These are phyloP conservation scores for Spilosoma lubricipeda DNA, from an alignment of 2,888 invertebrate genomes.

Conservation along the genomic window DNA sequence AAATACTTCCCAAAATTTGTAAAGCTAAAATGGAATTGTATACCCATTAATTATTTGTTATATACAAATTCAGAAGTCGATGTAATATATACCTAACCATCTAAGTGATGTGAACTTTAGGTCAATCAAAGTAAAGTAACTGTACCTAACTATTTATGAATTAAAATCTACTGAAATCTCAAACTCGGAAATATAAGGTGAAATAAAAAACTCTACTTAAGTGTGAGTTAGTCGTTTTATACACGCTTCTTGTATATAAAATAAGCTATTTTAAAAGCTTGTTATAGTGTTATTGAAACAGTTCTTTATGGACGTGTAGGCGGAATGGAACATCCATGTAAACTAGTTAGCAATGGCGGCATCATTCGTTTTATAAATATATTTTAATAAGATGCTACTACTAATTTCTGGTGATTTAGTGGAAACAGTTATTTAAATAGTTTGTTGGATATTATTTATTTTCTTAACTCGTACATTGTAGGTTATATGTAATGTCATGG, in stretches of 20 bases:
- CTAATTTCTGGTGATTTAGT: slow-evolving; percentile 30
- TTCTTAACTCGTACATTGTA: not conserved
- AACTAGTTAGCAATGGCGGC: slow-evolving; percentile 48
- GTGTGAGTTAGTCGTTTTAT: slow-evolving; percentile 35
- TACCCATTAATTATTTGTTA: too few relatives aligned
- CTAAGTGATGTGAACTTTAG: not conserved
- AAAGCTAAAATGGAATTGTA: too few relatives aligned
- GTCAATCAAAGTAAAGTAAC: not conserved
- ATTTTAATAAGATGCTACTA: slow-evolving; percentile 32
- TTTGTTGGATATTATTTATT: not conserved
- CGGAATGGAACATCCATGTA: slow-evolving; percentile 52
- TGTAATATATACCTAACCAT: not conserved
- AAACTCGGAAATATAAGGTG: not conserved
- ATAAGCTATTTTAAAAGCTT: slow-evolving; percentile 57
- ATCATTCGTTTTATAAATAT: slow-evolving; percentile 43
- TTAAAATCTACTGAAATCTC: not conserved
- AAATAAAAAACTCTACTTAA: slow-evolving; percentile 25
- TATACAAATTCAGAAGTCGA: not conserved
- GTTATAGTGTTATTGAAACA: slow-evolving; percentile 63
- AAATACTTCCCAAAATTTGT: too few relatives aligned
- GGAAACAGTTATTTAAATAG: slow-evolving; percentile 10
- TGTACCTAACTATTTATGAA: not conserved
- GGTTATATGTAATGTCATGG: not conserved
- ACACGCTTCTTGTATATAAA: slow-evolving; percentile 52
- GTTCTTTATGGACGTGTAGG: slow-evolving; percentile 62